Evolutionary conservation across 2,888 invertebrate genomes (phyloP), one percentile per base, ranked within the genome.

Genomic region (Papilio demoleus): DNA sequence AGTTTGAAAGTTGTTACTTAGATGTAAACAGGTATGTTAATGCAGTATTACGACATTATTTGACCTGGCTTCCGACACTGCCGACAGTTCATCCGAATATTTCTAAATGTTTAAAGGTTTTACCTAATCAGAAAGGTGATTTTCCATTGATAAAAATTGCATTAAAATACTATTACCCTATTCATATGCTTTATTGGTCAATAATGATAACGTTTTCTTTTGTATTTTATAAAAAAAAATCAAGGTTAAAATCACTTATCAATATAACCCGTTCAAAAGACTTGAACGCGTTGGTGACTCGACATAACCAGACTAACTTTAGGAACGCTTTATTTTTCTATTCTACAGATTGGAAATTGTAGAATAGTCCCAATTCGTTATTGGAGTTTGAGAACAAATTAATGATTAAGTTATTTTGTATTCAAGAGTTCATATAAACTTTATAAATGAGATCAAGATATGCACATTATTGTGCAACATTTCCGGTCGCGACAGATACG

Each of bases 51-150:
- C 62, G 62, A 64, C n/a, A 67, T 45, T 47, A 53, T 64, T 40
- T 70, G 73, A 72, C 75, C 75, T 72, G 63, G 73, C 73, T 76
- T 76, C 76, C 75, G 76, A 70, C 67, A 69, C 34, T 11, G 17
- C 22, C 66, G 70, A 73, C 70, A 63, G 64, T 68, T 70, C 70
- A 68, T 68, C 73, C 62, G 70, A 72, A 42, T 56, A 70, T 73
- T 74, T 71, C 66, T 71, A 72, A 70, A 72, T 69, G 40, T 59
- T 40, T 24, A 68, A n/a, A 64, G 19, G 19, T n/a, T 47, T 22
- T 11, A 11, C 11, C 19, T 47, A 47, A 47, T 22, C 11, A 22
- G 19, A 47, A 22, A 4, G 12, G 4, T 47, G 4, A 4, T 2
- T 5, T 47, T 12, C 22, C 47, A 22, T 22, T 12, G 22, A 11